A percentile compares a stretch with the other conserved stretches of the same genome.
Evolutionary conservation across 2,888 invertebrate genomes (phyloP).

Genomic region (Pseudoips prasinana): DNA sequence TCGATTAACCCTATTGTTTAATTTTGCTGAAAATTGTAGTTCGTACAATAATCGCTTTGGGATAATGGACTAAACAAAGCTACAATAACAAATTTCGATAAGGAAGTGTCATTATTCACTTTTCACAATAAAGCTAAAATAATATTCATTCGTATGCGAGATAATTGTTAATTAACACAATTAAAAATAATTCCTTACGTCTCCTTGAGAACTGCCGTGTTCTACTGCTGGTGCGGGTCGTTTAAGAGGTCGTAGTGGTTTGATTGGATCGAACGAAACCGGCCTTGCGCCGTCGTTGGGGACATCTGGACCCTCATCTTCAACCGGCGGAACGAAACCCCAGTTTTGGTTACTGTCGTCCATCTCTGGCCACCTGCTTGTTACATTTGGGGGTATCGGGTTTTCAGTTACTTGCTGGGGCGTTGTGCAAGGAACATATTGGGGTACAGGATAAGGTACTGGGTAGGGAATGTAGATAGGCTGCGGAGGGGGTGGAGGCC

Average conservation of each 20-base stretch:
- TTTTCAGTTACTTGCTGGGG: slow-evolving; percentile 19
- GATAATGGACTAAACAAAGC: no score
- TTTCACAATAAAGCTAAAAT: no score
- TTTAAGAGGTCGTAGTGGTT: slow-evolving; percentile 28
- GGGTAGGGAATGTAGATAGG: slow-evolving; percentile 64
- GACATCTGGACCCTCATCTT: slow-evolving; percentile 33
- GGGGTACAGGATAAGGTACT: slow-evolving; percentile 46
- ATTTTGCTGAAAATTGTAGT: no score
- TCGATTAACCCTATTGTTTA: no score
- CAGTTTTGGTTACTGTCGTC: slow-evolving; percentile 61
- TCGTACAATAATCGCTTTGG: no score
- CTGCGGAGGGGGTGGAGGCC: slow-evolving; percentile 50
- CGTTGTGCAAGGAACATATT: slow-evolving; percentile 32
- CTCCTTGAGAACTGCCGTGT: slow-evolving; percentile 34
- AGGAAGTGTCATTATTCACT: no score
- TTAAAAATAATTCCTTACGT: slow-evolving; percentile 24
- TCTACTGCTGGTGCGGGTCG: slow-evolving; percentile 42
- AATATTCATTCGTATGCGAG: no score
- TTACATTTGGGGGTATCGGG: slow-evolving; percentile 35
- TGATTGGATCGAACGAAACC: slow-evolving; percentile 51
- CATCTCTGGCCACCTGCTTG: slow-evolving; percentile 45
- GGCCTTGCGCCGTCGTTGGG: slow-evolving; percentile 52
- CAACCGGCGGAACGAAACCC: slow-evolving; percentile 39
- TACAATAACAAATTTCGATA: no score
- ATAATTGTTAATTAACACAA: no score